A percentile compares a stretch with the other conserved stretches of the same genome.
These are phyloP conservation scores for Anabas testudineus DNA, from an alignment of 2,797 vertebrate species.

Conservation along the genomic window DNA sequence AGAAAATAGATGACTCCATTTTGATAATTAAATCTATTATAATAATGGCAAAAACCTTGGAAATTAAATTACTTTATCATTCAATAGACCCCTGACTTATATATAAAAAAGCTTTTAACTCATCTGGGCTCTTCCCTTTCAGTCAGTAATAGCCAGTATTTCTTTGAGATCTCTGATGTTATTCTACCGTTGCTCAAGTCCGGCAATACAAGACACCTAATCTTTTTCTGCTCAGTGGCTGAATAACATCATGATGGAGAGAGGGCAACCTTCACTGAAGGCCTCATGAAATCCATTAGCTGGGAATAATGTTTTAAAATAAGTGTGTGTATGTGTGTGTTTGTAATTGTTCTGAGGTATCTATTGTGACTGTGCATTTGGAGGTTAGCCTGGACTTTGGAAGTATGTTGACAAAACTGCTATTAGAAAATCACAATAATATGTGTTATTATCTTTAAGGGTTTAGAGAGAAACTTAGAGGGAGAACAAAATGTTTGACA, in stretches of 20 bases:
- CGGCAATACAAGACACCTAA: conserved; percentile 26
- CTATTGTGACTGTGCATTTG: neutral
- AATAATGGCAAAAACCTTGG: conserved; percentile 12
- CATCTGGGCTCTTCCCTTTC: conserved; percentile 1
- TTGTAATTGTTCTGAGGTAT: conserved; percentile 1
- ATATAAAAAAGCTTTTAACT: conserved; percentile 37
- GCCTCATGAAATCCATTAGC: conserved; percentile 48
- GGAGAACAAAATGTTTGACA: neutral
- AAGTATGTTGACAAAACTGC: neutral
- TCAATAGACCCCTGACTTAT: conserved; percentile 8
- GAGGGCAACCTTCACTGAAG: conserved; percentile 20
- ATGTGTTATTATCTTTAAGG: neutral
- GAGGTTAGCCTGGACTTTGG: neutral
- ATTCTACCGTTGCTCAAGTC: conserved; percentile 14
- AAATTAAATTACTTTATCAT: conserved; percentile 21
- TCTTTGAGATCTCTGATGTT: conserved; percentile 23
- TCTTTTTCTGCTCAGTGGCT: conserved; percentile 34
- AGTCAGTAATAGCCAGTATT: conserved; percentile 7
- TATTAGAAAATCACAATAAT: neutral
- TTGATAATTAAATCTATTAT: conserved; percentile 35
- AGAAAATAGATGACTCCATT: conserved; percentile 22
- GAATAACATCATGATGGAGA: conserved; percentile 35
- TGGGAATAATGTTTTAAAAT: conserved; percentile 23
- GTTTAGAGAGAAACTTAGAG: neutral
- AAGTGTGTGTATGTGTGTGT: neutral